Base-by-base conservation (phyloP, 1,140 invertebrate genomes). In the Papilio xuthus region DNA sequence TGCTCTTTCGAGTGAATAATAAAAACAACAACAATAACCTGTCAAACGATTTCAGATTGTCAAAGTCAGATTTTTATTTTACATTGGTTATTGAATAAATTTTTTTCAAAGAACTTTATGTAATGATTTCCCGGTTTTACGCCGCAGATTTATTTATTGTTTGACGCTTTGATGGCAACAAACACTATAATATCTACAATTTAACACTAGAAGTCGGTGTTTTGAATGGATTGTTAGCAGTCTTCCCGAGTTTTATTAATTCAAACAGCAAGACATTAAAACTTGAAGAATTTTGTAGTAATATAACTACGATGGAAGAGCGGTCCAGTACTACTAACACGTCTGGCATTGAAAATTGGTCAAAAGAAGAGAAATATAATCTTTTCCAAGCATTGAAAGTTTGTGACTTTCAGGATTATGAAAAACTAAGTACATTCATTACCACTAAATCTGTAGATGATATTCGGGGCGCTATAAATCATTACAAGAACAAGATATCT, bases 331-430 rank as follows among this genome's bases (percentile, higher is more conserved):
- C 10, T 75, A 12, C 18, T 37, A 32, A 56, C 60, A 56, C 56
- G 47, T 6, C 12, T 63, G n/a, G 9, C 71, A 74, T 85, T 63
- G 63, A 84, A 83, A 78, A 79, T 26, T 92, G 91, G 91, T 84
- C 79, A 12, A 91, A 89, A 77, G 83, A 84, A 75, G 91, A 92
- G 47, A 92, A 91, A 77, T 88, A 86, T 80, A 18, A 81, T 41
- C 81, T 93, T 53, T 80, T 88, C 8, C 81, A 87, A 75, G 84
- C 84, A 74, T 53, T 93, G 18, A 89, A 86, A 83, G 69, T 72
- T n/a, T 80, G 77, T 81, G 83, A 86, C 28, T 88, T 85, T 18
- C 37, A 82, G 26, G 76, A 88, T 72, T 80, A 86, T 37, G 79
- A 82, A 37, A 26, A 81, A 74, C 86, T 93, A 56, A 73, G 80